Base-by-base conservation (phyloP, 2,113 vertebrate species). In the Epinephelus moara region DNA sequence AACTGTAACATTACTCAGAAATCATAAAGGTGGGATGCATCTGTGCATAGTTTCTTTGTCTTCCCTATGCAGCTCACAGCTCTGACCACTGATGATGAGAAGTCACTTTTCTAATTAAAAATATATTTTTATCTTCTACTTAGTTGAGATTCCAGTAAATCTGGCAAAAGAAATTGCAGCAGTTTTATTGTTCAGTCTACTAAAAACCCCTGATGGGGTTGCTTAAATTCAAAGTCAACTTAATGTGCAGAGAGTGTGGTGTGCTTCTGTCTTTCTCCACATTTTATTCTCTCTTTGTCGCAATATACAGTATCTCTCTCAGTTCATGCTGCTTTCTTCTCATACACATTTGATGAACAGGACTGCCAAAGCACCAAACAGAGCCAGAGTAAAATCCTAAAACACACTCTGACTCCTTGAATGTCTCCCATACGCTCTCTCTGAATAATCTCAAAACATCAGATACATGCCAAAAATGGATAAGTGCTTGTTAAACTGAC, bases 341-440 rank as follows among this genome's bases (percentile, higher is more conserved):
- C 60, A 80, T 55, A 18, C 49, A 80, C 70, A 82, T 81, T 74
- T 76, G 71, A 80, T 68, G 71, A 87, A 74, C 53, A 14, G 25
- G 14, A 40, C 56, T 71, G 80, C 68, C 23, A 76, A 53, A 70
- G 60, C 30, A 21, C 23, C 67, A 61, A 42, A 56, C 27, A 70
- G 30, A 67, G 53, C 40, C 27, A 8, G 2, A 78, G 57, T 56
- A 23, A 80, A 77, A 33, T 30, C 80, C 75, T 49, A 57, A 81
- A 83, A 85, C 42, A 83, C 59, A 50, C 19, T 4, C 60, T 3
- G 73, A 33, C 60, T 66, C 49, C 27, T 59, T 79, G 66, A 72
- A 50, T 66, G 15, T 67, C 57, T 75, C 60, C 62, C 37, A 12
- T 60, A 55, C 42, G 33, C 40, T 86, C 59, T 68, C 25, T 61